These are phyloP conservation scores for Fulica atra DNA, from an alignment of 2,113 vertebrate genomes.

Conservation along the genomic window DNA sequence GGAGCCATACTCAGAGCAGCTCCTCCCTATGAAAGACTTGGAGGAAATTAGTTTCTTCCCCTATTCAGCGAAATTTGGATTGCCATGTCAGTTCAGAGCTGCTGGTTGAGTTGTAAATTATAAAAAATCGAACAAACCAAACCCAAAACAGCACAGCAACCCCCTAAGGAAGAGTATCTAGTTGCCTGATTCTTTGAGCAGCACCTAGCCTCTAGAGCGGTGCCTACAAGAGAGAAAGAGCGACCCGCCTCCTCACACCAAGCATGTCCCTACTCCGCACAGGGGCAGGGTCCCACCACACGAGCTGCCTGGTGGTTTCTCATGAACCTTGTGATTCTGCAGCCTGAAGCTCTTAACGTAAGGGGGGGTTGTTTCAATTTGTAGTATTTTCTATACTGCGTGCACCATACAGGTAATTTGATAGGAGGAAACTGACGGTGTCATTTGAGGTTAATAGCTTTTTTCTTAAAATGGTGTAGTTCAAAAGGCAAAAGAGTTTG, in stretches of 20 bases:
- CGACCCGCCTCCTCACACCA: rapidly evolving
- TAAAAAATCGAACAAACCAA: neutral
- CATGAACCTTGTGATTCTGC: neutral
- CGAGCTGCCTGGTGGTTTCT: neutral
- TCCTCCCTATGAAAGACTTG: neutral
- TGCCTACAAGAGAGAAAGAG: neutral
- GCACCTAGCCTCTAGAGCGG: neutral
- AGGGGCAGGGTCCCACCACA: neutral
- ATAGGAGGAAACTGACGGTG: neutral
- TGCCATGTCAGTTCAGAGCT: neutral
- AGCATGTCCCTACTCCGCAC: neutral
- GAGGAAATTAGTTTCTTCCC: neutral
- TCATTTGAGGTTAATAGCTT: neutral
- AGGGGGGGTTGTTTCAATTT: neutral
- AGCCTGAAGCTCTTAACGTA: neutral
- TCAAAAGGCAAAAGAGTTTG: neutral
- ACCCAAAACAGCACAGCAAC: too few species aligned
- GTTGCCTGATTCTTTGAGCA: neutral
- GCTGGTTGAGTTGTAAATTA: neutral
- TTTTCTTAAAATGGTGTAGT: neutral
- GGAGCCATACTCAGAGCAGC: neutral
- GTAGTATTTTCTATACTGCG: neutral
- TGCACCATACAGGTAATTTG: neutral
- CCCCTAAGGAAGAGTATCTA: neutral
- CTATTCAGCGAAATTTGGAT: neutral